Conservation (phyloP, 2,797 vertebrate species). For the Lepilemur septentrionalis region DNA sequence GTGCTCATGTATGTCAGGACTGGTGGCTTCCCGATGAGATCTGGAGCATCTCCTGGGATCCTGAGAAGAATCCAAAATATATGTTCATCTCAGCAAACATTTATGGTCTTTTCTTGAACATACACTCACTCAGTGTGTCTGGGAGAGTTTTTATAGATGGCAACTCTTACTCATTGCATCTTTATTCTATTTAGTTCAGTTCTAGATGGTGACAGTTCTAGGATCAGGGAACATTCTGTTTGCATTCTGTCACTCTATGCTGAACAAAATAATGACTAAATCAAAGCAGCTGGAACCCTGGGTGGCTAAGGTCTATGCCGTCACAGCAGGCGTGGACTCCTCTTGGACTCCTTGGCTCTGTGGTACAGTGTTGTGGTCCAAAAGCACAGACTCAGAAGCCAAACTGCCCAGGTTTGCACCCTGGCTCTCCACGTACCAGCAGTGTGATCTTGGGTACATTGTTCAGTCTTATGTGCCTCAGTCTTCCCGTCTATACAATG, state of each 20-base stretch:
- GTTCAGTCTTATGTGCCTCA: not conserved
- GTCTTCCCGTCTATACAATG: not conserved
- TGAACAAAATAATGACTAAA: not conserved
- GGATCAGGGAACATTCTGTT: not conserved
- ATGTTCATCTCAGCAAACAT: not conserved
- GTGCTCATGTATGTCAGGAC: not conserved
- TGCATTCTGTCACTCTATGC: not conserved
- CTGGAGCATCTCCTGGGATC: not conserved
- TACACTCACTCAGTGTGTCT: not conserved
- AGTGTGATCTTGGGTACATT: not conserved
- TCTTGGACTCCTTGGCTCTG: not conserved
- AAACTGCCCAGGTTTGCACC: no score
- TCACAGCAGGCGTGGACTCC: not conserved
- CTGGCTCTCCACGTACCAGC: not conserved
- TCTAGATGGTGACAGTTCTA: not conserved
- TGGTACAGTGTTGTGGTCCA: not conserved
- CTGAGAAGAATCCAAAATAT: not conserved
- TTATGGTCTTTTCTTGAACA: not conserved
- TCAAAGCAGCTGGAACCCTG: not conserved
- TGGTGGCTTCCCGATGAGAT: not conserved
- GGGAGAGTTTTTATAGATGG: not conserved
- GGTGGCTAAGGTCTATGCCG: not conserved
- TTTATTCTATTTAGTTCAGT: not conserved
- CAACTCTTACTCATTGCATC: not conserved
- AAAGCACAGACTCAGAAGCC: not conserved